A percentile compares a stretch with the other conserved stretches of the same genome.
Conservation (phyloP, 2,797 vertebrate species). For the Menidia menidia region DNA sequence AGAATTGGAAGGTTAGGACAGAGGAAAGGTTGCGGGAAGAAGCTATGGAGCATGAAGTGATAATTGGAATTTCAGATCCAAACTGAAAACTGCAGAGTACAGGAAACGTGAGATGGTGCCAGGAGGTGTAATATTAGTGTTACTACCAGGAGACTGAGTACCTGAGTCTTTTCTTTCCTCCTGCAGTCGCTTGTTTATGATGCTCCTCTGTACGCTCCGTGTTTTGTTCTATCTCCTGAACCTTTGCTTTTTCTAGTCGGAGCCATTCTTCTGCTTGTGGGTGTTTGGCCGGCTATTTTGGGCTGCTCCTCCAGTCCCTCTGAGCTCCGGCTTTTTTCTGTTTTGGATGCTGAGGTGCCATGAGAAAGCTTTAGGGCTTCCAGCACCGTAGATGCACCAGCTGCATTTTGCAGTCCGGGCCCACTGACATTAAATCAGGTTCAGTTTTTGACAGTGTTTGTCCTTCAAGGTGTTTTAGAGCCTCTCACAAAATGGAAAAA, state of each 20-base stretch:
- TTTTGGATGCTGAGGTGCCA: slow-evolving; percentile 14
- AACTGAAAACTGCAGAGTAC: slow-evolving; percentile 11
- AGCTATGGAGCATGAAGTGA: background rate
- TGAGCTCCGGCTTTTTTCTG: slow-evolving; percentile 5
- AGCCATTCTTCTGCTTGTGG: slow-evolving; percentile 35
- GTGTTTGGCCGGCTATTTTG: slow-evolving; percentile 51
- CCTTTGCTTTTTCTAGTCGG: slow-evolving; percentile 3
- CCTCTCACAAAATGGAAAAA: background rate
- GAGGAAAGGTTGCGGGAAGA: background rate
- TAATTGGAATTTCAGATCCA: slow-evolving; percentile 30
- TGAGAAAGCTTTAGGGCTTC: slow-evolving; percentile 17
- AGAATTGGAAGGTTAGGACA: too few species aligned
- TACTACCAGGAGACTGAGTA: slow-evolving; percentile 31
- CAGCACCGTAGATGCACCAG: slow-evolving; percentile 13
- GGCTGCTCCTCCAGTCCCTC: slow-evolving; percentile 30
- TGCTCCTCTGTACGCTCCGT: background rate
- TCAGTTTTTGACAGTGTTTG: slow-evolving; percentile 21
- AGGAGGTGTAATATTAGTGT: slow-evolving; percentile 47
- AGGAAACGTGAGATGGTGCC: slow-evolving; percentile 4
- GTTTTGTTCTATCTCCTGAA: background rate
- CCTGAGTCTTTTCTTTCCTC: background rate
- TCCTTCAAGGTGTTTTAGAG: slow-evolving; percentile 10
- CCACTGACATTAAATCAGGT: slow-evolving; percentile 32
- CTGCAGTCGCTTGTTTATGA: background rate
- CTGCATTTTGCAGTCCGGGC: slow-evolving; percentile 31